Conservation (phyloP, 1,140 invertebrate genomes). For the Drosophila tsacasi region DNA sequence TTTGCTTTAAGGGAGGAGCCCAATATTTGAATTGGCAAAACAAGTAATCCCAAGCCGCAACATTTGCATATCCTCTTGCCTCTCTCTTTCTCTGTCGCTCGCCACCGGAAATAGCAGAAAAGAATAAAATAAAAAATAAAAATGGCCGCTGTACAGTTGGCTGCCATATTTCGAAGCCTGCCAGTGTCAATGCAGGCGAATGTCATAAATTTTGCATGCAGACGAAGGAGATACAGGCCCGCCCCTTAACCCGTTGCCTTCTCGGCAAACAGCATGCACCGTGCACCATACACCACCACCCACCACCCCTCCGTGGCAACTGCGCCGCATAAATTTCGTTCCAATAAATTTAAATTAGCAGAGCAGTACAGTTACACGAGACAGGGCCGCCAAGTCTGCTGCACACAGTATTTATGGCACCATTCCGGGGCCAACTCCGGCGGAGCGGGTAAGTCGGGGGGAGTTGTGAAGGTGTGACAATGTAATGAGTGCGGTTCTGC, state of each 20-base stretch:
- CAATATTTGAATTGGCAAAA: constrained; percentile 17
- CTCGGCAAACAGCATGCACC: neutral
- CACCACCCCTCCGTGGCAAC: constrained; percentile 14
- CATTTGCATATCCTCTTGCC: constrained; percentile 25
- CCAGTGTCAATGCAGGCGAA: constrained; percentile 71
- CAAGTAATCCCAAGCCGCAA: constrained; percentile 10
- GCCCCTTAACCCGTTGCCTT: neutral
- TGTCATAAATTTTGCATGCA: constrained; percentile 71
- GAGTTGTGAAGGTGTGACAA: constrained; percentile 14
- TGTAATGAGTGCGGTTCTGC: constrained; percentile 49
- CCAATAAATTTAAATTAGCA: constrained; percentile 82
- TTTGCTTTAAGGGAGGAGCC: neutral
- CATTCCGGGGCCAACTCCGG: constrained; percentile 17
- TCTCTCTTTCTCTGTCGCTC: neutral
- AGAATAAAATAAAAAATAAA: constrained; percentile 26
- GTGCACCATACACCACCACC: neutral
- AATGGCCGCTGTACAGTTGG: constrained; percentile 20
- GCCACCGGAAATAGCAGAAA: constrained; percentile 4
- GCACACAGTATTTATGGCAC: constrained; percentile 72
- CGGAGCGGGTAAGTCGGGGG: neutral
- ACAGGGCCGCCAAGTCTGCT: constrained; percentile 51
- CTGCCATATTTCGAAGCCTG: constrained; percentile 64
- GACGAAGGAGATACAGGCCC: constrained; percentile 35
- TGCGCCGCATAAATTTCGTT: constrained; percentile 70
- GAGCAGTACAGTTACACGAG: constrained; percentile 46